These are phyloP conservation scores for Noctilio leporinus DNA, from an alignment of 2,113 vertebrate genomes.

Conservation along the genomic window DNA sequence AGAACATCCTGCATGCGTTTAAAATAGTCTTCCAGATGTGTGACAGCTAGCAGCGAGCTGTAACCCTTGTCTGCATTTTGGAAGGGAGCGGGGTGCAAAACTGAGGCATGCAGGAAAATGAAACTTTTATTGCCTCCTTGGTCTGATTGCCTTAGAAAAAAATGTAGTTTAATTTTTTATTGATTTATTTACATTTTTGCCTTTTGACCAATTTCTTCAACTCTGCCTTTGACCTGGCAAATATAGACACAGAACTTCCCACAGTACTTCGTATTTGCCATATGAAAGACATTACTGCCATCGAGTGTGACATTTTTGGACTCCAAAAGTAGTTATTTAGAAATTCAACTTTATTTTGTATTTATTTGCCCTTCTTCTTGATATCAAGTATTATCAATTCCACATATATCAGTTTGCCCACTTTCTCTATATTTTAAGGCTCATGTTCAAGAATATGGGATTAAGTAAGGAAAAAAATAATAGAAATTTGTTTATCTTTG, in stretches of 20 bases:
- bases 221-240: slow-evolving; percentile 26
- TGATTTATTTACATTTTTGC: not conserved
- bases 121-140: not conserved
- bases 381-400: slow-evolving; percentile 1
- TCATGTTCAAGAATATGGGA: not conserved
- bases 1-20: slow-evolving; percentile 36
- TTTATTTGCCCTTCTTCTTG: not conserved
- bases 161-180: not conserved
- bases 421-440: slow-evolving; percentile 13
- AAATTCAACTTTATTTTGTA: slow-evolving; percentile 5
- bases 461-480: not conserved
- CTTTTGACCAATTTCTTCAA: slow-evolving; percentile 1
- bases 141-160: not conserved
- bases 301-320: not conserved
- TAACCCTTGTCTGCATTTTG: not conserved
- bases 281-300: not conserved
- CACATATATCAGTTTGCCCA: not conserved
- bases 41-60: slow-evolving; percentile 13
- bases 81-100: not conserved
- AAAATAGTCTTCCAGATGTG: slow-evolving; percentile 58
- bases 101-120: slow-evolving; percentile 10
- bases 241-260: not conserved
- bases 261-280: not conserved
- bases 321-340: not conserved
- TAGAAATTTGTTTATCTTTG: not conserved